These are phyloP conservation scores for Oreotragus oreotragus DNA, from an alignment of 2,113 vertebrate species.

Conservation along the genomic window DNA sequence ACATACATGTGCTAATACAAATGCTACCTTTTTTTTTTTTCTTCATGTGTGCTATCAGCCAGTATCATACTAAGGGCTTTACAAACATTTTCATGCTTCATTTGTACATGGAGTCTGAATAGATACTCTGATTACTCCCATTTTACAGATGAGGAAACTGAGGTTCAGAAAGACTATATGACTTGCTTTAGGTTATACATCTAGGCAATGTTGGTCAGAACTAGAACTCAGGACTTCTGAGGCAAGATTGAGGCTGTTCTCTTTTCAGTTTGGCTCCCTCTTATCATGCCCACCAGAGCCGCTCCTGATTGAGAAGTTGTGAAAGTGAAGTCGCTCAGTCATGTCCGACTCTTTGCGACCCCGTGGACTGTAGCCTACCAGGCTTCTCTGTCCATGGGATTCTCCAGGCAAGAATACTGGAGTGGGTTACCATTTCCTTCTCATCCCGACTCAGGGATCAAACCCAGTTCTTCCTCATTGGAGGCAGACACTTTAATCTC, in stretches of 20 bases:
- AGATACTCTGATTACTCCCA: neutral
- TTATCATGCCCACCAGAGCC: neutral
- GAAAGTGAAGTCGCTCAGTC: too few species aligned
- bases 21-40: neutral
- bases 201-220: neutral
- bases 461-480: too few species aligned
- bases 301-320: neutral
- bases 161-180: neutral
- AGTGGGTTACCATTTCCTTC: too few species aligned
- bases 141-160: neutral
- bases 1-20: neutral
- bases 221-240: neutral
- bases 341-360: too few species aligned
- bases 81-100: neutral
- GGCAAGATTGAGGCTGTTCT: neutral
- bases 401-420: too few species aligned
- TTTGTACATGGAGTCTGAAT: neutral
- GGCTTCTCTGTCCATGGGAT: too few species aligned
- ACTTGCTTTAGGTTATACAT: neutral
- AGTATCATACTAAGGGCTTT: neutral
- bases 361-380: too few species aligned
- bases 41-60: neutral
- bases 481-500: too few species aligned
- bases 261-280: neutral
- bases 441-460: too few species aligned